A percentile compares a stretch with the other conserved stretches of the same genome.
Conservation (phyloP, 2,113 vertebrate species). For the Pontoporia blainvillei region DNA sequence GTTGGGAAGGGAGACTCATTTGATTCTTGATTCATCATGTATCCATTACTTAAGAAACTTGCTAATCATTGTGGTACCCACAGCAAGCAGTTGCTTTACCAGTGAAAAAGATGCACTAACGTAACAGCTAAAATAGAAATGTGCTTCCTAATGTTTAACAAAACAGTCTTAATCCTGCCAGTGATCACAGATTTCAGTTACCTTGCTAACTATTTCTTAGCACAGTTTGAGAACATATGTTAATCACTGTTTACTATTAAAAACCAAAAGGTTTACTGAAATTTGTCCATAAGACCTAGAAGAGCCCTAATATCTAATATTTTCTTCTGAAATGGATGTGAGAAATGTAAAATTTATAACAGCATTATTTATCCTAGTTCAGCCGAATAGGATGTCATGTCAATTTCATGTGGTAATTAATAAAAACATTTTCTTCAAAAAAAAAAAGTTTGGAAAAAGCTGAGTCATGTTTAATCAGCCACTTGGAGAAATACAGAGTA, state of each 20-base stretch:
- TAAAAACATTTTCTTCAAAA: conserved; percentile 61
- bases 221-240: conserved; percentile 14
- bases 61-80: not conserved
- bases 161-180: not conserved
- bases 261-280: conserved; percentile 21
- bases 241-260: conserved; percentile 7
- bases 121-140: not conserved
- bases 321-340: conserved; percentile 48
- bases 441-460: not conserved
- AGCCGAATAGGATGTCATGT: conserved; percentile 7
- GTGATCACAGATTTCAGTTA: not conserved
- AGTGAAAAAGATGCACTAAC: not conserved
- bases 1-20: not conserved
- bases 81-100: not conserved
- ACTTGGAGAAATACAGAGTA: not conserved
- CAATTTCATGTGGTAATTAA: conserved; percentile 60
- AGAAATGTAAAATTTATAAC: conserved; percentile 49
- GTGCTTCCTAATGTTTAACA: not conserved
- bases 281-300: not conserved
- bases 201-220: conserved; percentile 14
- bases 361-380: conserved; percentile 8
- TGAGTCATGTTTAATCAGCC: not conserved
- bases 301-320: conserved; percentile 2
- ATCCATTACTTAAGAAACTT: not conserved
- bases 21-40: not conserved